Conservation (phyloP, 2,888 invertebrate species). For the Epinotia nisella region DNA sequence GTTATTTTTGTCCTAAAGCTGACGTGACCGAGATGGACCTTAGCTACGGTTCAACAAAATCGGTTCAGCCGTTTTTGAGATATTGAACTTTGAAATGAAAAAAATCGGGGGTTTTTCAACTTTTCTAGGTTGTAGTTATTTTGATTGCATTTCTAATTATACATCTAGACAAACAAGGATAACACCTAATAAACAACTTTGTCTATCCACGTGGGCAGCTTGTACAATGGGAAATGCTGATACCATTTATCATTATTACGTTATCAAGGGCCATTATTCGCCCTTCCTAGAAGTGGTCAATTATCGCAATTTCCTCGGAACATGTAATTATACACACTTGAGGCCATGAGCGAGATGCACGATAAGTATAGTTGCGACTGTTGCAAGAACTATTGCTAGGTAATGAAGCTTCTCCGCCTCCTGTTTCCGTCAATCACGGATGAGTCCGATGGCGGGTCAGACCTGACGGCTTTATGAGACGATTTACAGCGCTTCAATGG, state of each 20-base stretch:
- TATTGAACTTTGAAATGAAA: too few species aligned
- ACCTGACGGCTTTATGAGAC: background rate
- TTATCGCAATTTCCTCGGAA: conserved; percentile 74
- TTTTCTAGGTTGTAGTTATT: too few species aligned
- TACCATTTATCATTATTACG: conserved; percentile 69
- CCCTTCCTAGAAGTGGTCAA: conserved; percentile 69
- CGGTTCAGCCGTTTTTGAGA: too few species aligned
- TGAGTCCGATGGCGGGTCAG: conserved; percentile 3
- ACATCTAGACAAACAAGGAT: conserved; percentile 20
- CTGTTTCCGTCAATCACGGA: conserved; percentile 9
- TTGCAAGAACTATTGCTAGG: conserved; percentile 17
- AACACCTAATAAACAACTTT: conserved; percentile 33
- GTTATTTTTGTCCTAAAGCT: too few species aligned
- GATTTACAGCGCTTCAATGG: background rate
- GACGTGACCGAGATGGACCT: too few species aligned
- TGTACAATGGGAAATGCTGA: conserved; percentile 60
- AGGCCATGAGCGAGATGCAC: conserved; percentile 36
- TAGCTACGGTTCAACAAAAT: too few species aligned
- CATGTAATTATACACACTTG: conserved; percentile 60
- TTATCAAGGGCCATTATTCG: conserved; percentile 69
- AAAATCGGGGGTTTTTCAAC: too few species aligned
- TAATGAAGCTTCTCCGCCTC: conserved; percentile 3
- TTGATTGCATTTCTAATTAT: conserved; percentile 8
- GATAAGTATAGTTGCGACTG: conserved; percentile 49
- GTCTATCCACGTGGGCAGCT: conserved; percentile 36